Base-by-base conservation (phyloP, 2,797 vertebrate species). In the Lophotriccus pileatus region DNA sequence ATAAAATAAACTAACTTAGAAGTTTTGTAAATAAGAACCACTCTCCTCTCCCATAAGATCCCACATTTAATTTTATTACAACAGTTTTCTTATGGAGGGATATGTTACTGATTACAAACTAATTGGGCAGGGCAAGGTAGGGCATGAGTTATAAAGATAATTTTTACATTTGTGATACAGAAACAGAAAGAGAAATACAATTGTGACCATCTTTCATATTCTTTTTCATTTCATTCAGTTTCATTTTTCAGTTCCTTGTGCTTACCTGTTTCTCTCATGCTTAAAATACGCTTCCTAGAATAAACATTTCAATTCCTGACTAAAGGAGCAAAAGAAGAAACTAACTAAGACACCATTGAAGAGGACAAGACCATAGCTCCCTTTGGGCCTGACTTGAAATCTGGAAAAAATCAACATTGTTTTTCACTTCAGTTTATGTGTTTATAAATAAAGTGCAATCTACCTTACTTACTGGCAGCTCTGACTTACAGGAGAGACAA, bases 401-500 rank as follows among this genome's bases (percentile, higher is more conserved):
- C 28, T 72, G 17, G 32, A 67, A 53, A 81, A 77, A 67, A 75
- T 47, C 37, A 66, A 16, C 73, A 69, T 14, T 2, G 2, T 22
- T 20, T 62, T 92, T 67, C 36, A 39, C 5, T 94, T 88, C 47
- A 55, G 39, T 44, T 47, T 55, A 44, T 34, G 36, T 59, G 25
- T 58, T 74, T 59, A 74, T 27, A 62, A 81, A 62, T 60, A 55
- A 22, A 7, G 24, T 60, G 32, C 37, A 60, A 64, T 68, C 82
- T 73, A 52, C 12, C 20, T 70, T 36, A 63, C 20, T 52, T 49
- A 37, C 44, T 73, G 46, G 30, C 12, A 12, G 46, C 49, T 74
- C 58, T 78, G 58, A 72, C 12, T 75, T 64, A 84, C 22, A 76
- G 55, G 21, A 73, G 63, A 76, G 78, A 82, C 15, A 94, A 84